phyloP scores from a whole-genome alignment of 1,140 invertebrate genomes.

The Aphaenogaster floridana region DNA sequence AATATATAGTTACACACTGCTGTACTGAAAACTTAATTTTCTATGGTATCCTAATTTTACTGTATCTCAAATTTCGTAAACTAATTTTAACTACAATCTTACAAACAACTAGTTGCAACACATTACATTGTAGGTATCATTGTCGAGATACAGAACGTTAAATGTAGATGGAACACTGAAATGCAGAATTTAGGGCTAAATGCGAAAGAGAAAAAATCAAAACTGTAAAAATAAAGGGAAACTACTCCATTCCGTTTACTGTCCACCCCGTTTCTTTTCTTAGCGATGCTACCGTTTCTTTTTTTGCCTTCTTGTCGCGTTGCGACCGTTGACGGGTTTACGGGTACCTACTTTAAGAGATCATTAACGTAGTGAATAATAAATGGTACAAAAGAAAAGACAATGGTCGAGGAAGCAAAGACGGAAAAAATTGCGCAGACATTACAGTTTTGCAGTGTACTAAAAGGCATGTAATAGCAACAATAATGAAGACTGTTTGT shows the following conservation, averaged over 20 bases:
- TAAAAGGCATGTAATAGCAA: background rate
- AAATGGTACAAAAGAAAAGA: slow-evolving; percentile 37
- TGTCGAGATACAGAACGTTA: background rate
- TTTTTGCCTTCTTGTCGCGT: slow-evolving; percentile 60
- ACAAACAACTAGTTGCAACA: background rate
- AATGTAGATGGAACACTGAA: background rate
- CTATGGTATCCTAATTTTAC: background rate
- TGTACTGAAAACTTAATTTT: background rate
- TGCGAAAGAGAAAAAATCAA: background rate
- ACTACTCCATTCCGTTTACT: slow-evolving; percentile 66
- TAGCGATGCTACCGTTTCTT: slow-evolving; percentile 36
- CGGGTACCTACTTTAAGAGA: slow-evolving; percentile 66
- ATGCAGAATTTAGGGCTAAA: slow-evolving; percentile 9
- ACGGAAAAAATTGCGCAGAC: background rate
- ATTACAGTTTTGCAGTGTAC: slow-evolving; percentile 17
- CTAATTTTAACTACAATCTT: background rate
- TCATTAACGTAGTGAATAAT: slow-evolving; percentile 66
- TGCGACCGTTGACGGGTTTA: slow-evolving; percentile 53
- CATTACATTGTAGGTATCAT: background rate
- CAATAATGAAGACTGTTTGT: background rate
- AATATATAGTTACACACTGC: no score
- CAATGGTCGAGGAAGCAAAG: slow-evolving; percentile 28
- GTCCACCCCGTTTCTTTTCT: slow-evolving; percentile 51
- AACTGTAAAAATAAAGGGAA: slow-evolving; percentile 52
- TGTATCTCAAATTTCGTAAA: background rate